Evolutionary conservation across 2,888 invertebrate species (phyloP).

Genomic region (Apantesis nais): DNA sequence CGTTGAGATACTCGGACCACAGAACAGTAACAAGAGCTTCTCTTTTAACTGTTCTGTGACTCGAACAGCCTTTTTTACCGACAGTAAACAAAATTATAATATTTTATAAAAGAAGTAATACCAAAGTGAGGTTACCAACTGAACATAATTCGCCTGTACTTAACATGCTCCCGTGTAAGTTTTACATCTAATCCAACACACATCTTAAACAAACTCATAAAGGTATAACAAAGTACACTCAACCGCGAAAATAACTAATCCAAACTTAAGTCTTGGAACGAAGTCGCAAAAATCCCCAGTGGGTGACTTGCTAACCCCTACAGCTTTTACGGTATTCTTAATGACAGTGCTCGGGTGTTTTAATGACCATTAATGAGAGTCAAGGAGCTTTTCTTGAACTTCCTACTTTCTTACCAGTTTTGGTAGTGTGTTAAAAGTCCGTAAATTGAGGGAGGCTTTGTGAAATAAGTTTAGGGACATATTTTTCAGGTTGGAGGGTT

Average conservation of each 20-base stretch:
- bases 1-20: too few species aligned
- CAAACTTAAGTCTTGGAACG: conserved; percentile 30
- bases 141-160: background rate
- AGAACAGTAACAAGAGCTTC: too few species aligned
- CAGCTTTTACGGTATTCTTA: conserved; percentile 57
- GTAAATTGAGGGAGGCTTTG: conserved; percentile 13
- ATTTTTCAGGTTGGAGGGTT: background rate
- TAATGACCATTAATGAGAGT: conserved; percentile 73
- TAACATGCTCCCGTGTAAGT: background rate
- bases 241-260: conserved; percentile 29
- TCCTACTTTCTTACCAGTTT: conserved; percentile 51
- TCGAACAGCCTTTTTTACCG: background rate
- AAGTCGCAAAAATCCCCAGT: conserved; percentile 56
- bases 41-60: too few species aligned
- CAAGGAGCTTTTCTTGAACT: conserved; percentile 67
- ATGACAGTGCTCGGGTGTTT: conserved; percentile 59
- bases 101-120: too few species aligned
- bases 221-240: conserved; percentile 40
- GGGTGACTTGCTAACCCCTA: conserved; percentile 49
- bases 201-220: conserved; percentile 22
- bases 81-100: background rate
- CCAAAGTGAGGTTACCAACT: background rate
- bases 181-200: conserved; percentile 4
- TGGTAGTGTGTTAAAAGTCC: conserved; percentile 19
- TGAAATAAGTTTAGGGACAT: conserved; percentile 19